Evolutionary conservation across 2,888 invertebrate genomes (phyloP), one percentile per base, ranked within the genome.

Genomic region (Caenorhabditis sulstoni): DNA sequence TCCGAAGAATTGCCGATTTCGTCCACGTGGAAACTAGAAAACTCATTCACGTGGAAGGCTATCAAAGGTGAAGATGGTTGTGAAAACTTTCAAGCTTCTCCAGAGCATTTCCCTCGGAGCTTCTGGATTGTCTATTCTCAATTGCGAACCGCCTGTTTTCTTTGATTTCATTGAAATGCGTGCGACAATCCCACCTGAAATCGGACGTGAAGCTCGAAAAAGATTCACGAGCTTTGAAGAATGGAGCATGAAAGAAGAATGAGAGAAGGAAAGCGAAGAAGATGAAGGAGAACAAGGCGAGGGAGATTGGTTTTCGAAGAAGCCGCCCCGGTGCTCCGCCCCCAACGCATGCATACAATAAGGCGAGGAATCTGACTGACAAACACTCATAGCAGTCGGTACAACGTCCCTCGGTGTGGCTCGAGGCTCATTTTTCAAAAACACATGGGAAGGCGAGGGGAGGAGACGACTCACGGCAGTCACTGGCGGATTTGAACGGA

Each of bases 401-500:
- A 45, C 41, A 29, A 29, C 58, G 58, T 29, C 16, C 41, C 52
- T 55, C 66, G 55, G 65, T 37, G 41, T 29, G 37, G 39, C 39
- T 16, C 35, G 53, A n/a, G 53, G 22, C 62, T 71, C 70, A 70
- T 62, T 70, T 70, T 70, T 70, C 70, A 62, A 62, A 70, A 70
- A 45, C 53, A 53, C 59, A 66, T 7, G 29, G 29, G 29, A 7
- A 3, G 29, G 45, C 55, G 45, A 57, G 39, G 14, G 35, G 39
- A 47, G 49, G 53, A 20, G 53, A 53, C 44, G 39, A 67, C 73
- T 73, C 64, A 73, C 73, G 53, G 73, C 73, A 59, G 58, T 81
- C 58, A 45, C 55, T 75, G 29, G 84, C 82, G 37, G 82, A 82
- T 68, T 76, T 87, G 81, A 88, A 88, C 55, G 86, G 84, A 58